Evolutionary conservation across 2,113 vertebrate species (phyloP).

Genomic region (Cynoglossus semilaevis): DNA sequence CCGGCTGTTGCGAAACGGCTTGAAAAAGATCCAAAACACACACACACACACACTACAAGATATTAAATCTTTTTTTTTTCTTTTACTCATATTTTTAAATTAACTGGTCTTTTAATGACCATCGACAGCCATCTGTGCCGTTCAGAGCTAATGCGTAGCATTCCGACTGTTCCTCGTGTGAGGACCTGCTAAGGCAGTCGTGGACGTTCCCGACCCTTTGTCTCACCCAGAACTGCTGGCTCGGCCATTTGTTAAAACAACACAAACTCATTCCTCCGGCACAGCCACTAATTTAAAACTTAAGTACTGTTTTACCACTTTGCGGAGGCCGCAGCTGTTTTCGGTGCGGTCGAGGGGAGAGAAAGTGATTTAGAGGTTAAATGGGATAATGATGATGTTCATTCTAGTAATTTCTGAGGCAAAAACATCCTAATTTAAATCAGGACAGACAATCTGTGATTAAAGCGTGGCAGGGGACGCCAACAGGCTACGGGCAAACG

Average conservation of each 20-base stretch:
- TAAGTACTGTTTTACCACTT: constrained; percentile 42
- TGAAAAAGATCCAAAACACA: background rate
- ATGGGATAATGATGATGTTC: constrained; percentile 62
- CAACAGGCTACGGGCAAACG: constrained; percentile 25
- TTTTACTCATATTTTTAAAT: background rate
- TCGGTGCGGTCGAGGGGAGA: constrained; percentile 46
- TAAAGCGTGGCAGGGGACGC: constrained; percentile 43
- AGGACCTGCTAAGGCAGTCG: background rate
- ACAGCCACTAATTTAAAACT: constrained; percentile 52
- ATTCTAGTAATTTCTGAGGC: constrained; percentile 51
- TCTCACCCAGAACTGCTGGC: constrained; percentile 22
- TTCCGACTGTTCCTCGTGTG: background rate
- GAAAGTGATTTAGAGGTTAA: constrained; percentile 64
- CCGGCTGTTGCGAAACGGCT: constrained; percentile 11
- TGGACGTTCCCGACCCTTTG: constrained; percentile 1
- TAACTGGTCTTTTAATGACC: background rate
- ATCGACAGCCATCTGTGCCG: too few species aligned
- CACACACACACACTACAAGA: background rate
- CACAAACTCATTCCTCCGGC: constrained; percentile 35
- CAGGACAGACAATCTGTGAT: constrained; percentile 50
- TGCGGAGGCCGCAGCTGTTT: constrained; percentile 57
- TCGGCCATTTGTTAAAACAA: constrained; percentile 42
- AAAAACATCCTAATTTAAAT: constrained; percentile 63
- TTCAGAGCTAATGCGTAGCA: too few species aligned
- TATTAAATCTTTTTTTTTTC: constrained; percentile 5